A percentile compares a stretch with the other conserved stretches of the same genome.
These are phyloP conservation scores for Tyrophagus putrescentiae DNA, from an alignment of 1,140 invertebrate species.

Conservation along the genomic window DNA sequence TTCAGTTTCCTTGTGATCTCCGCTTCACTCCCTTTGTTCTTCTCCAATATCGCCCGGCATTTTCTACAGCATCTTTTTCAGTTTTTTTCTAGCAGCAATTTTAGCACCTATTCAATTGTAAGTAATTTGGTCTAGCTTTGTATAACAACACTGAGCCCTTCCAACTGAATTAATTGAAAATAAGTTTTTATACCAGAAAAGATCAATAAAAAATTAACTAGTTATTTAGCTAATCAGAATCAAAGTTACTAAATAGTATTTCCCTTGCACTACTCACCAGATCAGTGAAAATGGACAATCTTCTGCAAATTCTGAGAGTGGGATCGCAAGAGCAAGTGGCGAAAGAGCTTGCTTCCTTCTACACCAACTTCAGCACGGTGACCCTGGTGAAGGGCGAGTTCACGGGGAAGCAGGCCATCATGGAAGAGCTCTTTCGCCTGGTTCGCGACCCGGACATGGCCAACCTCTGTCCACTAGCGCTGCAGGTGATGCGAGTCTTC, in stretches of 20 bases:
- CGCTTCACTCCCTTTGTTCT: too few species aligned
- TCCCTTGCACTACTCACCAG: too few species aligned
- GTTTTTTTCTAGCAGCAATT: too few species aligned
- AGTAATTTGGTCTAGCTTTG: too few species aligned
- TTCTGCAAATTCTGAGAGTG: not conserved
- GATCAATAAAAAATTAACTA: not conserved
- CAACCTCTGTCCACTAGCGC: slow-evolving; percentile 16
- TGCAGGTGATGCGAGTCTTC: slow-evolving; percentile 30
- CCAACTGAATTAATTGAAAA: too few species aligned
- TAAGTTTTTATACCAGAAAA: not conserved
- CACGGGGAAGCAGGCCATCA: slow-evolving; percentile 10
- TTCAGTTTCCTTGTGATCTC: too few species aligned
- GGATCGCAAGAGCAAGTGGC: slow-evolving; percentile 5
- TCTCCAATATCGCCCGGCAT: too few species aligned
- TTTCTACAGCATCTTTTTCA: too few species aligned
- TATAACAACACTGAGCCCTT: too few species aligned
- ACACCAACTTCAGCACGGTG: not conserved
- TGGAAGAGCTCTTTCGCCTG: slow-evolving; percentile 12
- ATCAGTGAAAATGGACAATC: not conserved
- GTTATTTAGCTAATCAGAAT: too few species aligned
- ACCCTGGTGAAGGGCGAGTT: not conserved
- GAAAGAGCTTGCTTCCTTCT: not conserved
- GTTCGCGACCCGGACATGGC: slow-evolving; percentile 8
- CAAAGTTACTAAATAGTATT: too few species aligned
- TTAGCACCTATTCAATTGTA: too few species aligned